Evolutionary conservation across 2,797 vertebrate genomes (phyloP).

Genomic region (Psittacula echo): DNA sequence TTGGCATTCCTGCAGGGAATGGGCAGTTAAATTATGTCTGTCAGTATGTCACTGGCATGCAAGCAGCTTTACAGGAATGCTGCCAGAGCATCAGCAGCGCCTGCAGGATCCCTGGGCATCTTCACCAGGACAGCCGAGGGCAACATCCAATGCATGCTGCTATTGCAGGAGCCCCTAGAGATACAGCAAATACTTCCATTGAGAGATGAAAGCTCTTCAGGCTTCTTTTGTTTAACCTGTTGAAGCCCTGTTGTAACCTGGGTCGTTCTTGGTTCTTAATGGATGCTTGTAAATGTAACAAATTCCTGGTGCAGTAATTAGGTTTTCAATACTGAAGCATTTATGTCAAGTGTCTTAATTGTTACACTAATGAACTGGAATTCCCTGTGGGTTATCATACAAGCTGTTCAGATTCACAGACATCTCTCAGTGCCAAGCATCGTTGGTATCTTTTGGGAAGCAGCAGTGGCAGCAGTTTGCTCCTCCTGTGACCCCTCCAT

Average conservation of each 20-base stretch:
- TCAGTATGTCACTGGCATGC: not conserved
- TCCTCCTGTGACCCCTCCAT: not conserved
- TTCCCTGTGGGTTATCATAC: not conserved
- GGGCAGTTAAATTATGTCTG: not conserved
- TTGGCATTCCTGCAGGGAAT: not conserved
- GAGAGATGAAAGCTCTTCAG: not conserved
- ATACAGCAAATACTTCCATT: not conserved
- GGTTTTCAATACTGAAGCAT: not conserved
- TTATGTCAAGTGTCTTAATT: slow-evolving; percentile 14
- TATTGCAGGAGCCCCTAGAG: not conserved
- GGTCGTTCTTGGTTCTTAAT: not conserved
- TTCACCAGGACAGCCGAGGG: not conserved
- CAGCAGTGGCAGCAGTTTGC: not conserved
- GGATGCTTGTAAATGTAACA: not conserved
- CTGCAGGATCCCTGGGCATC: not conserved
- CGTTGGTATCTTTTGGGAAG: not conserved
- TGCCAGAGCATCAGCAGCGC: not conserved
- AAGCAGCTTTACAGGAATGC: not conserved
- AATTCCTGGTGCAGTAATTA: slow-evolving; percentile 6
- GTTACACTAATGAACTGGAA: not conserved
- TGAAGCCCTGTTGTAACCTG: not conserved
- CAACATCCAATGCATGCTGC: fast-evolving
- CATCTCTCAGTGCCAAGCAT: not conserved
- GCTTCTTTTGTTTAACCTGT: not conserved
- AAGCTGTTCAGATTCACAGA: not conserved